Percentiles rank a stretch among this genome's conserved stretches.
Conservation (phyloP, 2,888 invertebrate species). For the Ceraclea dissimilis region DNA sequence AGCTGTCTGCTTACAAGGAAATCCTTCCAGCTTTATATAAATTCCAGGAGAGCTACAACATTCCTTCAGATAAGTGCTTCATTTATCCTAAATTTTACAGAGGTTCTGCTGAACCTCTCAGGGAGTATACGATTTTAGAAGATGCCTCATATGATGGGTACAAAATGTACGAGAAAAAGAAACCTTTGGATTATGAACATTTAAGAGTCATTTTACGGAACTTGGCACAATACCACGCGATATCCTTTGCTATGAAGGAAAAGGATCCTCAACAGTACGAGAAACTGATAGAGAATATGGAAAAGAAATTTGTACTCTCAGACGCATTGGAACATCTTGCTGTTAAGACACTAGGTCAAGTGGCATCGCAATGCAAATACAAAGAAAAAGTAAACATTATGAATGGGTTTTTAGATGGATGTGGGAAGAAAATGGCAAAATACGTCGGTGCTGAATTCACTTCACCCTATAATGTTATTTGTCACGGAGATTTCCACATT, state of each 20-base stretch:
- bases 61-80: slow-evolving; percentile 10
- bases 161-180: slow-evolving; percentile 5
- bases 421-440: not conserved
- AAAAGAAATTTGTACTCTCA: not conserved
- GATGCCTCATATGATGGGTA: slow-evolving; percentile 14
- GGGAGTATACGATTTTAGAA: slow-evolving; percentile 19
- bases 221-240: slow-evolving; percentile 18
- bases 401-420: not conserved
- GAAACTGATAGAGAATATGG: slow-evolving; percentile 7
- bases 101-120: slow-evolving; percentile 5
- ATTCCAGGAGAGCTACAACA: slow-evolving; percentile 7
- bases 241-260: slow-evolving; percentile 15
- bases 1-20: slow-evolving; percentile 16
- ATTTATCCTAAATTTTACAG: slow-evolving; percentile 15
- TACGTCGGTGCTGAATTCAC: not conserved
- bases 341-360: not conserved
- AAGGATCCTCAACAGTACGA: slow-evolving; percentile 16
- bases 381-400: not conserved
- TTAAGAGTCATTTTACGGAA: slow-evolving; percentile 3
- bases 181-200: slow-evolving; percentile 12
- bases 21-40: slow-evolving; percentile 10
- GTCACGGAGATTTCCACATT: slow-evolving; percentile 21
- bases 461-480: slow-evolving; percentile 15
- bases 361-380: not conserved
- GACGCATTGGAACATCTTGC: not conserved